Conservation (phyloP, 30 jellyfish, hydroid and myxozoan species). For the Catostylus mosaicus region DNA sequence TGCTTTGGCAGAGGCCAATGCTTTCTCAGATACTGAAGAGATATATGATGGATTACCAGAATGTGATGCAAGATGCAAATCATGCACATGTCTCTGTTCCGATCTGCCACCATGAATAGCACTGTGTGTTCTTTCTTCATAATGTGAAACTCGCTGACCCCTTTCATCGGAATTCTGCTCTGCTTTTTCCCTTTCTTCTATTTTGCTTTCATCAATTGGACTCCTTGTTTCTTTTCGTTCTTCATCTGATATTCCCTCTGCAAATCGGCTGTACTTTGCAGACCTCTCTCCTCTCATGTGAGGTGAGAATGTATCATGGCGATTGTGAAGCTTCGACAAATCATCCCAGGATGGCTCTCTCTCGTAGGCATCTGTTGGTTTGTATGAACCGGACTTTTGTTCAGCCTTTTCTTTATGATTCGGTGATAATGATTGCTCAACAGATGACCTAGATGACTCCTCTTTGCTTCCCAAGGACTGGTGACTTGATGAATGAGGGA, state of each 20-base stretch:
- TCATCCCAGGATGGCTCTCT: constrained; percentile 35
- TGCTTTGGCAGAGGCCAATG: constrained; percentile 56
- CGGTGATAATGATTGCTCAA: constrained; percentile 31
- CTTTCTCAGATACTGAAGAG: constrained; percentile 47
- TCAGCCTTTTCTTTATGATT: constrained; percentile 19
- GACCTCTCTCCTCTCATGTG: constrained; percentile 2
- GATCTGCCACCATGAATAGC: constrained; percentile 9
- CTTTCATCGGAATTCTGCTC: neutral
- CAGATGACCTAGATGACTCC: constrained; percentile 14
- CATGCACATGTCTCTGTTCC: constrained; percentile 20
- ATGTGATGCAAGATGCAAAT: neutral
- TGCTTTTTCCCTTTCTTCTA: neutral
- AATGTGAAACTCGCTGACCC: neutral
- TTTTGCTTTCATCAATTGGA: neutral
- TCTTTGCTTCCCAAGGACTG: constrained; percentile 39
- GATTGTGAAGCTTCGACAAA: constrained; percentile 1
- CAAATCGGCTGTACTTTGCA: neutral
- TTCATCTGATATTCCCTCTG: constrained; percentile 7
- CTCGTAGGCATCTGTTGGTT: neutral
- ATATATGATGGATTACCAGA: constrained; percentile 30
- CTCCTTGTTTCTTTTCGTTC: constrained; percentile 2
- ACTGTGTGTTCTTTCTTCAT: neutral
- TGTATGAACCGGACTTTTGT: neutral
- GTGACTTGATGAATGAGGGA: constrained; percentile 79
- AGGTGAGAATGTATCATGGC: constrained; percentile 10